Base-by-base conservation (phyloP, 2,113 vertebrate genomes). In the Corythoichthys haematopterus region DNA sequence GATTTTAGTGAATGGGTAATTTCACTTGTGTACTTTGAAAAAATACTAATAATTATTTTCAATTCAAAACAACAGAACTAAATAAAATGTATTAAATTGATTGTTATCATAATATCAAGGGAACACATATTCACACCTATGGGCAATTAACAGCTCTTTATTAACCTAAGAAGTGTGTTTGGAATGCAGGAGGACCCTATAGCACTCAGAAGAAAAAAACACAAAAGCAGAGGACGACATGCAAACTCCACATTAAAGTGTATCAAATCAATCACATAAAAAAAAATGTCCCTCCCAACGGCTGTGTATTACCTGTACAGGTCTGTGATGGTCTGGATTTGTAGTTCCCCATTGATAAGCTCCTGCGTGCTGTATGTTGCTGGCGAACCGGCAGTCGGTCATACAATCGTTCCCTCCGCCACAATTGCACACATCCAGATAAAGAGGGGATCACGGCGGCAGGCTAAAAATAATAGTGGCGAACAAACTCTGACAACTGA, bases 241-340 rank as follows among this genome's bases (percentile, higher is more conserved):
- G 6, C 50, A 52, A 52, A 52, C 7, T 0, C 50, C n/a, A 51
- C 14, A 51, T 15, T 16, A 6, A 16, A 51, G 2, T 4, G 15
- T 15, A 13, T 57, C 1, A 33, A 57, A 57, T 15, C 55, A 57
- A 57, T 36, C 4, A 14, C 4, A 35, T 36, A 6, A 5, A 13
- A 57, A 5, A 36, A 57, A 5, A 36, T 33, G 7, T 48, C 47
- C 6, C 48, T 5, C 48, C 51, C 51, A 1, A n/a, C 15, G 3
- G 56, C 15, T 5, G 15, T 52, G 5, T 10, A 75, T 93, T 98
- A 98, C 95, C 95, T 81, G 96, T 98, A 72, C 96, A 98, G 4
- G 95, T 98, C 88, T 97, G 96, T 11, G 91, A 94, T 15, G 94
- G 97, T 92, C 96, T 95, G 64, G 95, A 98, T 91, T 99, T 98